Evolutionary conservation across 2,888 invertebrate species (phyloP).

Genomic region (Margaritifera margaritifera): DNA sequence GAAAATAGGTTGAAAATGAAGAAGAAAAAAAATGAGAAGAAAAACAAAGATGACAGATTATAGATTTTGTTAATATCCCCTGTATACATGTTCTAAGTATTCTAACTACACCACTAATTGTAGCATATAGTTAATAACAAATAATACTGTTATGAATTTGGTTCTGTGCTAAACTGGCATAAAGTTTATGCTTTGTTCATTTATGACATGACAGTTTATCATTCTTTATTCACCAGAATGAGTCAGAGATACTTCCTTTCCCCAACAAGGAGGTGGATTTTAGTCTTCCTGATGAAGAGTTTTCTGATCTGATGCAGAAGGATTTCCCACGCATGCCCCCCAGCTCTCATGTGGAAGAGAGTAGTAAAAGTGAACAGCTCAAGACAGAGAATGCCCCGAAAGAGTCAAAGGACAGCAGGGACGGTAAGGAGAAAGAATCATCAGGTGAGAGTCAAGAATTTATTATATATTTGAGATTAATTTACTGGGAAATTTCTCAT

Average conservation of each 20-base stretch:
- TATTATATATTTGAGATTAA: too few relatives aligned
- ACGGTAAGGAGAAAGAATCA: slow-evolving; percentile 5
- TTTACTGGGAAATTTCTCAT: too few relatives aligned
- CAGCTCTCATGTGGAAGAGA: slow-evolving; percentile 16
- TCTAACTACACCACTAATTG: too few relatives aligned
- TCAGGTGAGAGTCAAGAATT: neutral
- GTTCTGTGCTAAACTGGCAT: neutral
- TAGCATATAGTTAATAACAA: too few relatives aligned
- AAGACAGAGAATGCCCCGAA: slow-evolving; percentile 7
- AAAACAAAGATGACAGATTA: too few relatives aligned
- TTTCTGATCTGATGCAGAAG: slow-evolving; percentile 41
- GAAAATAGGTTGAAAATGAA: too few relatives aligned
- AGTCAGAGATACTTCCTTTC: slow-evolving; percentile 68
- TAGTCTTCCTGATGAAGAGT: slow-evolving; percentile 50
- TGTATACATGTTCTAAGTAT: too few relatives aligned
- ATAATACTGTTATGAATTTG: too few relatives aligned
- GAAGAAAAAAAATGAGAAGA: too few relatives aligned
- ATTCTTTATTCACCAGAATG: slow-evolving; percentile 58
- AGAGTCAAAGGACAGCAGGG: slow-evolving; percentile 4
- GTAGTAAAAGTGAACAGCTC: slow-evolving; percentile 6
- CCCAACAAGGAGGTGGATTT: slow-evolving; percentile 66
- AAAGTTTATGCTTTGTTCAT: neutral
- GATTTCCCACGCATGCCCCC: slow-evolving; percentile 47
- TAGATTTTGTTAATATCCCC: too few relatives aligned
- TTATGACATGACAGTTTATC: neutral